Evolutionary conservation across 2,797 vertebrate genomes (phyloP), one percentile per base, ranked within the genome.

Genomic region (Pachyuromys duprasi): DNA sequence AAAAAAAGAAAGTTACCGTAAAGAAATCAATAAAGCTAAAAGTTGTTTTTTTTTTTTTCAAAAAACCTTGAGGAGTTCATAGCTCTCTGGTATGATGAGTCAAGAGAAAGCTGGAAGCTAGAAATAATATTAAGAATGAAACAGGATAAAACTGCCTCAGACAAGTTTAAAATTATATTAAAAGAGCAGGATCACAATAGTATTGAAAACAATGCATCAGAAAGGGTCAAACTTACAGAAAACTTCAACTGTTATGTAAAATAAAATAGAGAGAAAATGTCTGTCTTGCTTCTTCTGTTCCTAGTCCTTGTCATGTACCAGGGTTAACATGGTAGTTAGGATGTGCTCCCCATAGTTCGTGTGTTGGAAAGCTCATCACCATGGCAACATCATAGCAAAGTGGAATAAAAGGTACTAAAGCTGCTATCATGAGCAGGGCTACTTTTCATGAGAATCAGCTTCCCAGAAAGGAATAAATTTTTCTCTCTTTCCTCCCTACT

Each of bases 161-260:
- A 36, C 33, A 87, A 49, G n/a, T 95, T 95, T 94, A 86, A 89
- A 86, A 93, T 91, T 82, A 78, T 67, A 80, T 90, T 9, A 76
- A 42, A 78, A 83, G 55, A 74, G 60, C 33, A 53, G 31, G 88
- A 57, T 62, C 69, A 60, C 31, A 95, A 53, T 87, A 83, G 18
- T 24, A 91, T 13, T 65, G 31, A 22, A 92, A 57, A 17, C 72
- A 57, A 72, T 90, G 39, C 79, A 39, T 39, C 31, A 83, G 39
- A 90, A 86, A 86, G 39, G 17, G 55, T 94, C 53, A 86, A 33
- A 88, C 88, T 80, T 75, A 13, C 36, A 39, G 75, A 84, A 84
- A 95, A 7, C 57, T 8, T 81, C n/a, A 70, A 69, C 92, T 89
- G 83, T 70, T 60, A 87, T 55, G 26, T 42, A 79, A 8, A 39